Evolutionary conservation across 2,888 invertebrate genomes (phyloP).

Genomic region (Pardosa pseudoannulata): DNA sequence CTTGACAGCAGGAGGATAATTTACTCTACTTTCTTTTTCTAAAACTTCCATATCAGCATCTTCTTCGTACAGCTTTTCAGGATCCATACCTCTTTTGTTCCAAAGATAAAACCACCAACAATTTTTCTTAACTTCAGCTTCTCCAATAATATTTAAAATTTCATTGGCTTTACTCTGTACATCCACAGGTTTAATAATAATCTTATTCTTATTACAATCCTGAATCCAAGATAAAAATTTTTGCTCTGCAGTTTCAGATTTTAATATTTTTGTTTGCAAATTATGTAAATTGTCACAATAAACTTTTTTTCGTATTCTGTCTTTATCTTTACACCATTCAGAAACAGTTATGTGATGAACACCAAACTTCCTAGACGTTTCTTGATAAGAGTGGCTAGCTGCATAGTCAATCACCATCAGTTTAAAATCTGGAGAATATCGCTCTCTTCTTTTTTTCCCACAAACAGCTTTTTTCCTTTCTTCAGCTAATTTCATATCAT

Average conservation of each 20-base stretch:
- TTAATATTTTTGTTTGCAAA: constrained; percentile 59
- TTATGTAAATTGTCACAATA: constrained; percentile 61
- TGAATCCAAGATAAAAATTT: constrained; percentile 67
- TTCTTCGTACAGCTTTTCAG: constrained; percentile 46
- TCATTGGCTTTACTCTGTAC: constrained; percentile 67
- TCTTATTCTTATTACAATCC: constrained; percentile 62
- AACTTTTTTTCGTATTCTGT: constrained; percentile 54
- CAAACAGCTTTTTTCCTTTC: constrained; percentile 22
- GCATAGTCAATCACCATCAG: constrained; percentile 65
- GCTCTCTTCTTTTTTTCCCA: constrained; percentile 40
- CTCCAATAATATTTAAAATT: constrained; percentile 63
- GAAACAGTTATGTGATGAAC: constrained; percentile 70
- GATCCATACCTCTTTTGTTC: constrained; percentile 61
- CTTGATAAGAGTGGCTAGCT: constrained; percentile 61
- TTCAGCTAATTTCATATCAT: neutral
- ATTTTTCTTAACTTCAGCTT: constrained; percentile 69
- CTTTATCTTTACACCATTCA: constrained; percentile 71
- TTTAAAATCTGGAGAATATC: constrained; percentile 67
- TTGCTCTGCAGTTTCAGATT: constrained; percentile 69
- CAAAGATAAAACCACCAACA: constrained; percentile 71
- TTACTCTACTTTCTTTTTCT: constrained; percentile 66
- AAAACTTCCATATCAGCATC: constrained; percentile 58
- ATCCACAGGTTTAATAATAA: constrained; percentile 53
- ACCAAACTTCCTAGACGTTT: constrained; percentile 66
- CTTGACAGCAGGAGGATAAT: constrained; percentile 68